These are phyloP conservation scores for Tyrannus savana DNA, from an alignment of 2,113 vertebrate genomes.

Conservation along the genomic window DNA sequence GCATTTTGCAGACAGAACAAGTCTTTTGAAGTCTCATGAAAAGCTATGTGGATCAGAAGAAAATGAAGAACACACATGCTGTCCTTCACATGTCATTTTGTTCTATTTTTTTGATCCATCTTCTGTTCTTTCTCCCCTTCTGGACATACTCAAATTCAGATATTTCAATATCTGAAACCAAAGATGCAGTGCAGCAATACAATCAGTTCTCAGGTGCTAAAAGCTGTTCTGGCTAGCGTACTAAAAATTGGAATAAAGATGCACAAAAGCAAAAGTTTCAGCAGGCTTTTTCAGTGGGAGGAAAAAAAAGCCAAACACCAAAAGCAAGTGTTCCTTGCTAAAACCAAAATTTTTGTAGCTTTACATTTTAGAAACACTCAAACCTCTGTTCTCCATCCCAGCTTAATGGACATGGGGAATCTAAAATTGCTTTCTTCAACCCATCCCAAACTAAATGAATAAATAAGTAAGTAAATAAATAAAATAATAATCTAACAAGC, in stretches of 20 bases:
- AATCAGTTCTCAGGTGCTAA: not conserved
- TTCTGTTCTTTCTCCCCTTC: not conserved
- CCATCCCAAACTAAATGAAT: slow-evolving; percentile 10
- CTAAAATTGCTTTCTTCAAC: slow-evolving; percentile 8
- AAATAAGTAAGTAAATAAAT: slow-evolving; percentile 30
- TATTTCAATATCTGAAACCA: not conserved
- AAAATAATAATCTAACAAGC: slow-evolving; percentile 38
- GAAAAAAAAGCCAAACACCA: not conserved
- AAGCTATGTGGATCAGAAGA: not conserved
- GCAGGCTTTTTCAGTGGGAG: not conserved
- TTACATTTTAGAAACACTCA: not conserved
- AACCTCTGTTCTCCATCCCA: slow-evolving; percentile 19
- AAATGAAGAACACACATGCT: not conserved
- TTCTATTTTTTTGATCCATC: not conserved
- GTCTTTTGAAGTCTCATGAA: not conserved
- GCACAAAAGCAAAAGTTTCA: not conserved
- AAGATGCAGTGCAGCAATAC: not conserved
- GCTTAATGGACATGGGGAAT: slow-evolving; percentile 1
- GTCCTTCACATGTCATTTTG: not conserved
- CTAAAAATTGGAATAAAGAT: not conserved
- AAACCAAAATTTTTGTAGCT: not conserved
- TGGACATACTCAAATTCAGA: not conserved
- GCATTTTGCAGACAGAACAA: not conserved
- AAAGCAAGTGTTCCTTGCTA: not conserved
- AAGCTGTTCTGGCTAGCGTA: not conserved